Percentiles rank a stretch among this genome's conserved stretches.
Conservation (phyloP, 2,888 invertebrate genomes). For the Dryobotodes eremita region DNA sequence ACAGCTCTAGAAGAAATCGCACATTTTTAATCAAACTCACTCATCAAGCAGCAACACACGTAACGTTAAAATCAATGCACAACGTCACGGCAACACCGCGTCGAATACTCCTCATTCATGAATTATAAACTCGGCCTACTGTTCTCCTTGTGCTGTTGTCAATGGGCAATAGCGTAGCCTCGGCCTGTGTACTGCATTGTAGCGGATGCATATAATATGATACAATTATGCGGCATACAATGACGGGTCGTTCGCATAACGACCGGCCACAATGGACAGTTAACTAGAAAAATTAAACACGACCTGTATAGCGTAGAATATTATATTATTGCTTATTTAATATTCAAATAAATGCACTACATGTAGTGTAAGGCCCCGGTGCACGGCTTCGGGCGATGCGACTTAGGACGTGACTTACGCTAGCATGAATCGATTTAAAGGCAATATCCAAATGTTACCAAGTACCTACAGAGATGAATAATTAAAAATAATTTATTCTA, state of each 20-base stretch:
- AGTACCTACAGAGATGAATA: not conserved
- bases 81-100: not conserved
- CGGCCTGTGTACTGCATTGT: slow-evolving; percentile 45
- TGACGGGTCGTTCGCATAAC: slow-evolving; percentile 27
- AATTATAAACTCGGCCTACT: slow-evolving; percentile 25
- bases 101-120: slow-evolving; percentile 20
- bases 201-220: slow-evolving; percentile 64
- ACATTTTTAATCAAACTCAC: not conserved
- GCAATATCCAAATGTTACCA: not conserved
- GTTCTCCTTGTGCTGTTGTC: slow-evolving; percentile 27
- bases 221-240: slow-evolving; percentile 61
- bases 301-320: slow-evolving; percentile 1
- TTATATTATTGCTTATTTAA: slow-evolving; percentile 9
- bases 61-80: slow-evolving; percentile 2
- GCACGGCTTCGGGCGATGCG: not conserved
- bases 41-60: not conserved
- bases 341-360: not conserved
- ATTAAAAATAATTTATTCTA: not conserved
- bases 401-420: not conserved
- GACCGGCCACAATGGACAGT: slow-evolving; percentile 23
- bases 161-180: slow-evolving; percentile 15
- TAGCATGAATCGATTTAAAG: too few relatives aligned
- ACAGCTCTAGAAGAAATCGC: not conserved
- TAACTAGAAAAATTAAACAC: slow-evolving; percentile 39
- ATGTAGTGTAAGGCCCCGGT: not conserved